These are phyloP conservation scores for Chrysopa pallens DNA, from an alignment of 1,140 invertebrate species.

Conservation along the genomic window DNA sequence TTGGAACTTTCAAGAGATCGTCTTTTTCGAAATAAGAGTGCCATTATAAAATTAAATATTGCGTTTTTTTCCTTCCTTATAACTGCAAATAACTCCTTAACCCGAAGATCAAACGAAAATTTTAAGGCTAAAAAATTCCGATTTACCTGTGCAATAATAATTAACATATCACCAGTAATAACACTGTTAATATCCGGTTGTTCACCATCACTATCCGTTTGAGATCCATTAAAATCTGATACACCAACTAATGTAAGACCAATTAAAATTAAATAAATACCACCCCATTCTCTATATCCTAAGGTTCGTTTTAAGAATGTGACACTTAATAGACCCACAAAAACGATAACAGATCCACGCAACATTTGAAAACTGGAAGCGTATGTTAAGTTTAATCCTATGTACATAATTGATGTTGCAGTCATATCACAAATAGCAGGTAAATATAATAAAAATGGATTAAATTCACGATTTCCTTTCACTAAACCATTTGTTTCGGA, in stretches of 20 bases:
- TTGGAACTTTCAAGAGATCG: too few relatives aligned
- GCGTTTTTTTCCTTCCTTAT: too few relatives aligned
- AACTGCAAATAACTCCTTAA: too few relatives aligned
- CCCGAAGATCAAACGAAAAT: too few relatives aligned
- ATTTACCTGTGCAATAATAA: conserved; percentile 72
- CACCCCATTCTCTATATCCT: conserved; percentile 57
- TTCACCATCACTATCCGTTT: conserved; percentile 19
- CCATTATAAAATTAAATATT: too few relatives aligned
- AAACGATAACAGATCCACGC: conserved; percentile 81
- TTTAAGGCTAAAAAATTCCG: too few relatives aligned
- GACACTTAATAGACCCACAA: conserved; percentile 81
- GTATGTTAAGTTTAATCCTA: conserved; percentile 81
- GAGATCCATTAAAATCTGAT: conserved; percentile 41
- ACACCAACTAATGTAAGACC: conserved; percentile 71
- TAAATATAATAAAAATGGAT: conserved; percentile 63
- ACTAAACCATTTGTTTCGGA: conserved; percentile 35
- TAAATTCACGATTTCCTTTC: conserved; percentile 51
- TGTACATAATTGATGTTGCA: conserved; percentile 73
- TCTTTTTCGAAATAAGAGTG: too few relatives aligned
- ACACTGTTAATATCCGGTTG: conserved; percentile 51
- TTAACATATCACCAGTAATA: conserved; percentile 80
- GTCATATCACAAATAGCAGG: conserved; percentile 74
- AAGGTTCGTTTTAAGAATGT: conserved; percentile 62
- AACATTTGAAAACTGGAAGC: conserved; percentile 96
- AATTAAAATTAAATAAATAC: conserved; percentile 60